Base-by-base conservation (phyloP, 2,113 vertebrate genomes). In the Cyrtonyx montezumae region DNA sequence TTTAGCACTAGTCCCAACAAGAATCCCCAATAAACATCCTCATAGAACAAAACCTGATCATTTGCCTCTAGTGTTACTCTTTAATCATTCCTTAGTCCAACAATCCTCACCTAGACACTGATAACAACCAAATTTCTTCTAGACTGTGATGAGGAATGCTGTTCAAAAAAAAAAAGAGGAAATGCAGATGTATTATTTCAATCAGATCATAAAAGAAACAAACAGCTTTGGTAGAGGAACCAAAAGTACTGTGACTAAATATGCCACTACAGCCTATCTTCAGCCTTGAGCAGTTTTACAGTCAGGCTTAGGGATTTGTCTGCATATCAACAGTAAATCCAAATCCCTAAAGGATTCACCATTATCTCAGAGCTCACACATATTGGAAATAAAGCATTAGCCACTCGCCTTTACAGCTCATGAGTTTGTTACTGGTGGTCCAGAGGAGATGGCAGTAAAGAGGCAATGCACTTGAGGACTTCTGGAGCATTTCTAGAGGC, bases 311-410 rank as follows among this genome's bases (percentile, higher is more conserved):
- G 42, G 81, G 92, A 95, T 93, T 94, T 94, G 70, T 81, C 87
- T 92, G 81, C 75, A 30, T 93, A 67, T 91, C 94, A 91, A 89
- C 59, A 79, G 43, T 94, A 96, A 95, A 94, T 96, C 84, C 91
- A 91, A 94, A 95, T 91, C 91, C 91, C 71, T 67, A 6, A 5
- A 62, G 82, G 90, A 93, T 59, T 43, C 91, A 30, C 11, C 32
- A 80, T 84, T 95, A 90, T 90, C 94, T 91, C 78, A 87, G 79
- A 93, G 87, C 91, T 92, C 87, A 91, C 63, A 89, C 34, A 49
- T 55, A 67, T 48, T 59, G 78, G 42, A 94, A 94, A 93, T 67
- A 84, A 91, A 87, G 74, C 59, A 77, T 30, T 55, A 91, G 75
- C 66, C 45, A 34, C 77, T 91, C 42, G 18, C 62, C 66, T 58